Percentiles rank a stretch among this genome's conserved stretches.
Evolutionary conservation across 2,113 vertebrate genomes (phyloP).

Genomic region (Pica pica): DNA sequence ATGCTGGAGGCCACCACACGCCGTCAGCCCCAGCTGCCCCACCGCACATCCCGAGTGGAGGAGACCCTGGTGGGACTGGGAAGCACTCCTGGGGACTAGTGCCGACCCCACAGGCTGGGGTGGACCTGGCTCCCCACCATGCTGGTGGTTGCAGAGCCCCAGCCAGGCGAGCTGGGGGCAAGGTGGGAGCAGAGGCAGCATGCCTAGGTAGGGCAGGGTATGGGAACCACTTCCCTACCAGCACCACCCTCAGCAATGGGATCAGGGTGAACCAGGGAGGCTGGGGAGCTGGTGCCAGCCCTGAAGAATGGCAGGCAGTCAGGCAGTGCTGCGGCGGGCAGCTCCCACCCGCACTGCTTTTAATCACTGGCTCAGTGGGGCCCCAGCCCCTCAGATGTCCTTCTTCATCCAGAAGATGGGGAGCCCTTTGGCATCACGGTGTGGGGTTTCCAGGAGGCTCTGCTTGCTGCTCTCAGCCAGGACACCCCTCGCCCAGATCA

Average conservation of each 20-base stretch:
- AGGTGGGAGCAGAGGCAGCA: fast-evolving
- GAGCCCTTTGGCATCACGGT: constrained; percentile 81
- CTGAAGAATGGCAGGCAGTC: background rate
- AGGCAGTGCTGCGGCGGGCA: background rate
- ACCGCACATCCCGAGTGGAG: background rate
- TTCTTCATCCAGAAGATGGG: constrained; percentile 98
- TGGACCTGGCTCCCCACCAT: background rate
- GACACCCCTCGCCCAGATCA: background rate
- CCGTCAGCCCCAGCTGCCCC: background rate
- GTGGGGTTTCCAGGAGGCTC: constrained; percentile 74
- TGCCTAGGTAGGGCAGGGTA: background rate
- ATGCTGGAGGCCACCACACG: fast-evolving
- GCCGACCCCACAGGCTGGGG: too few relatives aligned
- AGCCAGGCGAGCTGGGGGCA: fast-evolving
- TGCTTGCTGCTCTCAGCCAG: constrained; percentile 10
- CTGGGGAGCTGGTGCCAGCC: background rate
- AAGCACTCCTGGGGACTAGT: background rate
- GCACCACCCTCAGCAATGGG: background rate
- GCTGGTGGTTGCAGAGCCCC: background rate
- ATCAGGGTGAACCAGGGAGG: background rate
- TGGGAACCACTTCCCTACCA: background rate
- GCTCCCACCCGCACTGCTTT: background rate
- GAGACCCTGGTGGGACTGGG: background rate
- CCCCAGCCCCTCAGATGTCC: constrained; percentile 68
- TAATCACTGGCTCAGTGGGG: background rate